These are phyloP conservation scores for Petaurus breviceps DNA, from an alignment of 2,113 vertebrate species.

Conservation along the genomic window DNA sequence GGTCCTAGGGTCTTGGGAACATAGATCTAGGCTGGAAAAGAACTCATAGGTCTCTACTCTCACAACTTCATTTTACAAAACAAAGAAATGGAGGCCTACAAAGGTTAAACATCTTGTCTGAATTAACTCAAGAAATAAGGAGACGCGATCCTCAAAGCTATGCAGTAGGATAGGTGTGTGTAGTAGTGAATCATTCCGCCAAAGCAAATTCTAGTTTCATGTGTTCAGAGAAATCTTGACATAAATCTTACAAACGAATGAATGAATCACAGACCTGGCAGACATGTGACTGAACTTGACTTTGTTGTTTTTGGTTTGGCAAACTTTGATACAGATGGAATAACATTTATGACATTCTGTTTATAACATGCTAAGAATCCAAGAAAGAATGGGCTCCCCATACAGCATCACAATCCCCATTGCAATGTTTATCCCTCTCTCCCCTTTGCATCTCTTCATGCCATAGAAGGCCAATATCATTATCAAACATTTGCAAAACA, in stretches of 20 bases:
- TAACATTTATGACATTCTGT: not conserved
- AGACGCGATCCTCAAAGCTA: not conserved
- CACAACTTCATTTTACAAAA: not conserved
- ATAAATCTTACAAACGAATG: not conserved
- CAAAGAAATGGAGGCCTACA: not conserved
- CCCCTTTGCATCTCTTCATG: not conserved
- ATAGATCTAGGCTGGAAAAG: not conserved
- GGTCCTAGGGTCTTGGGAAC: not conserved
- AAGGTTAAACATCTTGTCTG: not conserved
- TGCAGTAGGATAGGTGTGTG: not conserved
- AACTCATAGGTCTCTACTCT: not conserved
- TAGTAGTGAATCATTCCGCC: too few species aligned
- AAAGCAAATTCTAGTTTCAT: not conserved
- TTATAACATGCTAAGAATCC: conserved; percentile 11
- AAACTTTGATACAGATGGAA: not conserved
- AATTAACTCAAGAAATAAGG: not conserved
- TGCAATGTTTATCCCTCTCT: not conserved
- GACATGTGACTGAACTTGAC: not conserved
- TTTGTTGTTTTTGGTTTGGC: conserved; percentile 8
- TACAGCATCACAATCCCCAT: not conserved
- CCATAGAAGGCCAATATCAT: not conserved
- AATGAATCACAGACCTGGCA: not conserved
- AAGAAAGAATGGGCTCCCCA: not conserved
- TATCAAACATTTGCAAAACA: conserved; percentile 37
- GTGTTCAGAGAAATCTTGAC: not conserved